These are phyloP conservation scores for Morelia viridis DNA, from an alignment of 2,797 vertebrate species.

Conservation along the genomic window DNA sequence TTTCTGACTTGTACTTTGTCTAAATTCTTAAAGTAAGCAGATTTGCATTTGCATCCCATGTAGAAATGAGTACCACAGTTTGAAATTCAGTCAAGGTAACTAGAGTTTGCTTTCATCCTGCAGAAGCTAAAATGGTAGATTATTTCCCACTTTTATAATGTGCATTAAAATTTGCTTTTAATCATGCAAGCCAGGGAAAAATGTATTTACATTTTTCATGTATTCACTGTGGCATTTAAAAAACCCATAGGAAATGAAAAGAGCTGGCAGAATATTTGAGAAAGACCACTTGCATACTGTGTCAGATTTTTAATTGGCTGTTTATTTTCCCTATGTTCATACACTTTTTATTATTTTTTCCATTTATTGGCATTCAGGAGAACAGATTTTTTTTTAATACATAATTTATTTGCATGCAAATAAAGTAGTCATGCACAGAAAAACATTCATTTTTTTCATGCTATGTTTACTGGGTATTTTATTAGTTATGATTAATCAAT, in stretches of 20 bases:
- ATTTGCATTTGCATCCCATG: background rate
- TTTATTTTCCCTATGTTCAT: conserved; percentile 26
- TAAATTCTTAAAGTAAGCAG: background rate
- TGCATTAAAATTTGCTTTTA: conserved; percentile 3
- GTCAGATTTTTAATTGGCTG: conserved; percentile 30
- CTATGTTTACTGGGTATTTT: conserved; percentile 6
- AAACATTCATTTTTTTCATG: conserved; percentile 25
- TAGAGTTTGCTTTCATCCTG: background rate
- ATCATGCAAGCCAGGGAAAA: background rate
- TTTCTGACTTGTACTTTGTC: background rate
- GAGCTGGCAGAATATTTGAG: conserved; percentile 18
- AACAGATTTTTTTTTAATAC: background rate
- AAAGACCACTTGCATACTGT: conserved; percentile 6
- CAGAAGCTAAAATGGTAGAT: background rate
- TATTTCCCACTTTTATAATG: background rate
- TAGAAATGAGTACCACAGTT: background rate
- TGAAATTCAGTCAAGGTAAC: background rate
- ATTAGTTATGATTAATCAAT: conserved; percentile 24
- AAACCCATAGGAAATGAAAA: conserved; percentile 18
- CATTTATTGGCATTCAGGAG: conserved; percentile 24
- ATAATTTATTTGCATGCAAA: conserved; percentile 32
- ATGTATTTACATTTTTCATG: conserved; percentile 11
- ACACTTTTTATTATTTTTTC: conserved; percentile 30
- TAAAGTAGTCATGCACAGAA: conserved; percentile 15
- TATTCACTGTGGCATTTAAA: conserved; percentile 20